phyloP scores from a whole-genome alignment of 2,888 invertebrate species.

The Lypha dubia region DNA sequence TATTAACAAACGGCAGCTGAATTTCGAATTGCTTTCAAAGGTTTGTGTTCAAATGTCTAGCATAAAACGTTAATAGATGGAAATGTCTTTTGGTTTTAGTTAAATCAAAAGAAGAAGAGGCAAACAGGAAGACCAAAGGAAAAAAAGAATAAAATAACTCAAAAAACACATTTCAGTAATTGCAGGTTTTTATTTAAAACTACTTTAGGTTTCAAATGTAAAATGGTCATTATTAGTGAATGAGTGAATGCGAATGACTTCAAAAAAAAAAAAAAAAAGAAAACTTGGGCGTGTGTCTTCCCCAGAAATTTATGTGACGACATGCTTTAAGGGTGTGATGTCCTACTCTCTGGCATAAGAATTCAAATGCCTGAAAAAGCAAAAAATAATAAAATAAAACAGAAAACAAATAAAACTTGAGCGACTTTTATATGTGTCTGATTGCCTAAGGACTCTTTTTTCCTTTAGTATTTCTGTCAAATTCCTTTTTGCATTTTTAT shows the following conservation, averaged over 20 bases:
- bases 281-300: conserved; percentile 70
- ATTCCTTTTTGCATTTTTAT: conserved; percentile 29
- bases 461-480: conserved; percentile 60
- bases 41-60: conserved; percentile 37
- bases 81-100: conserved; percentile 46
- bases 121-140: neutral
- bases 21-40: conserved; percentile 36
- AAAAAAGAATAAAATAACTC: conserved; percentile 4
- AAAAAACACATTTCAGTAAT: conserved; percentile 80
- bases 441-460: conserved; percentile 58
- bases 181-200: conserved; percentile 77
- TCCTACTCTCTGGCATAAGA: conserved; percentile 62
- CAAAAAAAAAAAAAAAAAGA: too few species aligned
- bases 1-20: conserved; percentile 63
- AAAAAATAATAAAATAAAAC: neutral
- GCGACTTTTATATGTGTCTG: conserved; percentile 30
- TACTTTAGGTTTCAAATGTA: conserved; percentile 49
- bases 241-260: conserved; percentile 54
- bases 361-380: neutral
- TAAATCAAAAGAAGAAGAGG: conserved; percentile 29
- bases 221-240: conserved; percentile 37
- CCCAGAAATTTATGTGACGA: conserved; percentile 76
- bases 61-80: conserved; percentile 45
- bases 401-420: neutral
- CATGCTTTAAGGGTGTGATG: conserved; percentile 75